A percentile compares a stretch with the other conserved stretches of the same genome.
phyloP scores from a whole-genome alignment of 2,888 invertebrate genomes.

The Drosophila acutilabella region DNA sequence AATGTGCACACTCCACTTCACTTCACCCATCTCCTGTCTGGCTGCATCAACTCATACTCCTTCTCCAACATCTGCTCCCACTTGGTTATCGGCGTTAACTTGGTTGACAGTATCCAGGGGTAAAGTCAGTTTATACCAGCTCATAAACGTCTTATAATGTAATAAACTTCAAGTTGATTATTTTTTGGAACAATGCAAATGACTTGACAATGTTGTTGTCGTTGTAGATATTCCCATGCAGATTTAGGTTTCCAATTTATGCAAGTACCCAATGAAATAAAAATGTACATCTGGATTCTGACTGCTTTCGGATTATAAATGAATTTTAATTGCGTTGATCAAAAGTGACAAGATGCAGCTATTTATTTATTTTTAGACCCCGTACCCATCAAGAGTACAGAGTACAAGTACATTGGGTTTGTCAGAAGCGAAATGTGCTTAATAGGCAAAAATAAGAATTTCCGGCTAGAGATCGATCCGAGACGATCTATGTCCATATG shows the following conservation, averaged over 20 bases:
- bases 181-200: slow-evolving; percentile 41
- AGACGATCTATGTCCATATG: no score
- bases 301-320: no score
- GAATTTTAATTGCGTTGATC: no score
- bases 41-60: neutral
- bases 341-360: no score
- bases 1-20: slow-evolving; percentile 21
- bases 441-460: no score
- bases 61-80: slow-evolving; percentile 3
- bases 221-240: neutral
- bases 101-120: slow-evolving; percentile 39
- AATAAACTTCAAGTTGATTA: slow-evolving; percentile 54
- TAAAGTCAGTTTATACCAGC: slow-evolving; percentile 41
- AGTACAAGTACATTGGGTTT: no score
- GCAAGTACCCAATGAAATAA: neutral
- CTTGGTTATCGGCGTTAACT: slow-evolving; percentile 36
- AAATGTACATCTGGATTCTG: no score
- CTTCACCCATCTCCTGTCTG: neutral
- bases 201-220: neutral
- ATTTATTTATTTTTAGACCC: no score
- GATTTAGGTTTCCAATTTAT: neutral
- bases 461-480: no score
- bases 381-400: no score
- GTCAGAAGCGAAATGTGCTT: no score
- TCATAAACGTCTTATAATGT: slow-evolving; percentile 50